These are phyloP conservation scores for Octodonta nipae DNA, from an alignment of 2,888 invertebrate genomes.

Conservation along the genomic window DNA sequence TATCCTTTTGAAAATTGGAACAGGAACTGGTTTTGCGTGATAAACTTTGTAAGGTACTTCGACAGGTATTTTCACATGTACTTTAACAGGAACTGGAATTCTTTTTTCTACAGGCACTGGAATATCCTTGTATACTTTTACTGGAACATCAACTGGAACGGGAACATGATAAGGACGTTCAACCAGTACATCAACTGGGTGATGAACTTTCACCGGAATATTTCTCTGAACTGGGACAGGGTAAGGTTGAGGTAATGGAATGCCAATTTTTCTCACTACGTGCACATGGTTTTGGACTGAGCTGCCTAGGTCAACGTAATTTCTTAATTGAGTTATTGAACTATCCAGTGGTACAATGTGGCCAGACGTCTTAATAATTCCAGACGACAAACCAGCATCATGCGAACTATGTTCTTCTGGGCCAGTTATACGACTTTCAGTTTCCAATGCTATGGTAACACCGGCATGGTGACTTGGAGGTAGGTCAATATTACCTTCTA, in stretches of 20 bases:
- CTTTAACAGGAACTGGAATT: slow-evolving; percentile 19
- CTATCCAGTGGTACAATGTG: too few species aligned
- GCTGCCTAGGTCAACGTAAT: slow-evolving; percentile 18
- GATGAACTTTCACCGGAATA: slow-evolving; percentile 29
- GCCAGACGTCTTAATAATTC: too few species aligned
- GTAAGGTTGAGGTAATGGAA: slow-evolving; percentile 40
- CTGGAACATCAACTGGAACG: slow-evolving; percentile 37
- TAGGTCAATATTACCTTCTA: slow-evolving; percentile 7
- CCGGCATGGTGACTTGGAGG: slow-evolving; percentile 3
- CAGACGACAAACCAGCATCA: too few species aligned
- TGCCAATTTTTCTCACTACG: slow-evolving; percentile 35
- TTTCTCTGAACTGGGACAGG: slow-evolving; percentile 31
- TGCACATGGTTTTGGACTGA: slow-evolving; percentile 27
- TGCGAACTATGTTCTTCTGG: slow-evolving; percentile 2
- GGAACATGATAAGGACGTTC: slow-evolving; percentile 34
- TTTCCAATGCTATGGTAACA: too few species aligned
- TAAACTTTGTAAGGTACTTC: slow-evolving; percentile 28
- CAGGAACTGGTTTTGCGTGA: slow-evolving; percentile 36
- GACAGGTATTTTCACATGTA: slow-evolving; percentile 26
- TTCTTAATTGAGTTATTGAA: too few species aligned
- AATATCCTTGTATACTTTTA: slow-evolving; percentile 38
- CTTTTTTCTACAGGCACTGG: slow-evolving; percentile 16
- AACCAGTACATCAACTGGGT: slow-evolving; percentile 29
- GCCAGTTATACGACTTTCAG: not conserved
- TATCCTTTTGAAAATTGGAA: slow-evolving; percentile 36